These are phyloP conservation scores for Ypsolopha scabrella DNA, from an alignment of 2,888 invertebrate species.

Conservation along the genomic window DNA sequence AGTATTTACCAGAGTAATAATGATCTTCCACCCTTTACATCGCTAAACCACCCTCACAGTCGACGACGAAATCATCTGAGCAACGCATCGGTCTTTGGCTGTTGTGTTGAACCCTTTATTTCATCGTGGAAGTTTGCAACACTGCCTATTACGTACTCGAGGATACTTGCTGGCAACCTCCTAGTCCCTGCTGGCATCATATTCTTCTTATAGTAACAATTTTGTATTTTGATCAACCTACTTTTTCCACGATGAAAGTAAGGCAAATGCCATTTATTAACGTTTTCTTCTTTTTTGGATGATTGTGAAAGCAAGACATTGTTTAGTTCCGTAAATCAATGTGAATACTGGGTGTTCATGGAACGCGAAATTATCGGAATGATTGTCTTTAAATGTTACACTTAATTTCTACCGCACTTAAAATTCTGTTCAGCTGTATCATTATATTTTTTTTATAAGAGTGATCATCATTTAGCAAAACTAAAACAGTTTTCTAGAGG, in stretches of 20 bases:
- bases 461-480: too few relatives aligned
- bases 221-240: too few relatives aligned
- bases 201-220: constrained; percentile 5
- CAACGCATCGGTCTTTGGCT: neutral
- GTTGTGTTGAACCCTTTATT: neutral
- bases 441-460: too few relatives aligned
- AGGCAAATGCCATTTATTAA: constrained; percentile 39
- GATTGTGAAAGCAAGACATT: constrained; percentile 45
- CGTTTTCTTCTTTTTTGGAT: constrained; percentile 45
- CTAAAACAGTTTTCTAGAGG: too few relatives aligned
- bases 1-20: neutral
- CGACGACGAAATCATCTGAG: too few relatives aligned
- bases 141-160: too few relatives aligned
- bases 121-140: neutral
- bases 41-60: neutral
- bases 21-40: neutral
- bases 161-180: too few relatives aligned
- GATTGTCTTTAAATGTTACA: constrained; percentile 45
- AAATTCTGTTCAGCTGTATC: too few relatives aligned
- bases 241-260: constrained; percentile 23
- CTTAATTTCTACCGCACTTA: too few relatives aligned
- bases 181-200: neutral
- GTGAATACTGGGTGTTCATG: constrained; percentile 52
- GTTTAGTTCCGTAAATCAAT: constrained; percentile 33
- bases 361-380: constrained; percentile 34